Conservation (phyloP, 2,888 invertebrate genomes). For the Lasioglossum vierecki region DNA sequence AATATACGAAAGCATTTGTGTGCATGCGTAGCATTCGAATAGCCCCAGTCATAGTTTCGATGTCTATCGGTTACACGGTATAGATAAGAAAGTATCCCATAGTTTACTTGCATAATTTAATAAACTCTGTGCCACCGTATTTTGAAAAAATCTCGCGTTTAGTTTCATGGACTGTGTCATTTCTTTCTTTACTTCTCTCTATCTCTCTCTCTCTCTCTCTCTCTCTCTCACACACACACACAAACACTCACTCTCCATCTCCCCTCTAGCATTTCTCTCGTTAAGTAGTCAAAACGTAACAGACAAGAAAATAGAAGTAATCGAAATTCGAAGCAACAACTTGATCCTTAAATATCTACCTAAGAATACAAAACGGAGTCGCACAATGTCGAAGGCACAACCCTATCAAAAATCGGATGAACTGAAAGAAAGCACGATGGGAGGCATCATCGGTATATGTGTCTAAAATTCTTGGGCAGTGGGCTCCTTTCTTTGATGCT, state of each 20-base stretch:
- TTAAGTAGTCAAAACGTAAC: constrained; percentile 53
- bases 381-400: constrained; percentile 72
- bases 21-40: neutral
- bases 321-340: constrained; percentile 65
- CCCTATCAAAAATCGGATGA: constrained; percentile 68
- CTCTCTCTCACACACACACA: neutral
- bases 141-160: constrained; percentile 9
- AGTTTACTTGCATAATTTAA: neutral
- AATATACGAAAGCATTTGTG: constrained; percentile 10
- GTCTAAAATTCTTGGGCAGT: constrained; percentile 54
- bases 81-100: constrained; percentile 30
- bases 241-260: neutral
- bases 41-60: constrained; percentile 7
- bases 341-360: constrained; percentile 67
- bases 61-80: constrained; percentile 13
- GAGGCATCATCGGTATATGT: constrained; percentile 68
- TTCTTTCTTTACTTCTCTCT: constrained; percentile 4
- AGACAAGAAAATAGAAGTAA: constrained; percentile 60
- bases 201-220: neutral
- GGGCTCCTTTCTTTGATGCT: constrained; percentile 57
- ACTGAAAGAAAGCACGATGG: constrained; percentile 72
- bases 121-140: constrained; percentile 9
- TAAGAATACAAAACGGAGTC: constrained; percentile 69
- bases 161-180: constrained; percentile 8
- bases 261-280: neutral